Base-by-base conservation (phyloP, 2,113 vertebrate genomes). In the Procavia capensis region DNA sequence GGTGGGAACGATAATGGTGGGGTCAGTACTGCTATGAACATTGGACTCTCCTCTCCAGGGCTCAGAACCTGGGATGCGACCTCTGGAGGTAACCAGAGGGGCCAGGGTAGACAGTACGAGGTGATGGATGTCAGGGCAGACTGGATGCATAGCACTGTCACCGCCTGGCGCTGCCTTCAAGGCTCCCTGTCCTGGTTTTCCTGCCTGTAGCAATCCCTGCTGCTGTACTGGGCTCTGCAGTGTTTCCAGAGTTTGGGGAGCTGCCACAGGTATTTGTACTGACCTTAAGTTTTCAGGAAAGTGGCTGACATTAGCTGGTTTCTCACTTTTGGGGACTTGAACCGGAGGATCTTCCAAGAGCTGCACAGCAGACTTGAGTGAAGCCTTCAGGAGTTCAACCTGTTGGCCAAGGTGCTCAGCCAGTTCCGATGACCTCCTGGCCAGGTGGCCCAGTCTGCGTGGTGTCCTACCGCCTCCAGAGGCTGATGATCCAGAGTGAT, bases 281-380 rank as follows among this genome's bases (percentile, higher is more conserved):
- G 85, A 88, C 92, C 79, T 96, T 64, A 95, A 98, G 90, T 90
- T 93, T 87, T 72, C 96, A 43, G 75, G 94, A 96, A 84, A 81
- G 24, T 70, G 97, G 27, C 90, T 95, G n/a, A n/a, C 57, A 92
- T 85, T 92, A 57, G 16, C 84, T 85, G 45, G 76, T 85, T 95
- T 97, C 94, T 96, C 96, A 93, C 31, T 90, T 4, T 34, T 91
- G 83, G 96, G 80, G n/a, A 95, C 91, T 97, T 98, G 97, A 75
- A 96, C 84, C 24, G 94, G 29, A 82, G 97, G 94, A 1, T 96
- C 94, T 95, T 97, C 97, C 61, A 97, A 93, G 92, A 96, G 94
- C 50, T 97, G 96, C 59, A 95, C 59, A 29, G 93, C 41, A 27
- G 91, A 64, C 41, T 95, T 94, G 8, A 93, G 93, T 9, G 94